Percentiles rank a stretch among this genome's conserved stretches.
phyloP scores from a whole-genome alignment of 53 echinoderm and acorn worm species.

The Stichopus horrens region DNA sequence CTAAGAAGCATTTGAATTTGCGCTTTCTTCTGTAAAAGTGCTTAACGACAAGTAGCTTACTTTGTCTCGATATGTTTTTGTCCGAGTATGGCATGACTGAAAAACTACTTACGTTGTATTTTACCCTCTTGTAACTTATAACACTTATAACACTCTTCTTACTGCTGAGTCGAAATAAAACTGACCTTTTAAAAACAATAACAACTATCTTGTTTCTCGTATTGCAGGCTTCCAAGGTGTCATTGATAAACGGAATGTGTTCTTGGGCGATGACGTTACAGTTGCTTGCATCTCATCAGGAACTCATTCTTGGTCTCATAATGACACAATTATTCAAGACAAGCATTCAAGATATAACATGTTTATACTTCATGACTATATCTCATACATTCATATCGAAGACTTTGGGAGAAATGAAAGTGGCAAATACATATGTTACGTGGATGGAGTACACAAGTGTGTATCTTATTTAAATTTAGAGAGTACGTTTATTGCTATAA shows the following conservation, averaged over 20 bases:
- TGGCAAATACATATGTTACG: slow-evolving; percentile 3
- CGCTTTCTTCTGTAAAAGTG: no score
- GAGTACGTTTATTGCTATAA: neutral
- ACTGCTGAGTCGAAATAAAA: no score
- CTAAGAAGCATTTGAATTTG: no score
- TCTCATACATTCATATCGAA: neutral
- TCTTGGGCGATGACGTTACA: neutral
- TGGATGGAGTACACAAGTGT: neutral
- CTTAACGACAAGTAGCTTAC: no score
- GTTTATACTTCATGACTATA: neutral
- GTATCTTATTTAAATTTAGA: neutral
- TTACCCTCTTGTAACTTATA: no score
- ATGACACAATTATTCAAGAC: neutral
- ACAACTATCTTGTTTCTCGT: neutral
- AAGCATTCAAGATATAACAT: no score
- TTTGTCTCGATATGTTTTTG: no score
- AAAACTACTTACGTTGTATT: no score
- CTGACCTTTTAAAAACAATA: no score
- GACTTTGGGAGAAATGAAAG: neutral
- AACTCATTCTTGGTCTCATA: neutral
- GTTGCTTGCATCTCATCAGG: neutral
- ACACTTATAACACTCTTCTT: no score
- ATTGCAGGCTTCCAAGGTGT: neutral
- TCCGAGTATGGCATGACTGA: no score
- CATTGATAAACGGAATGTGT: neutral